These are phyloP conservation scores for Tetrax tetrax DNA, from an alignment of 2,113 vertebrate genomes.

Conservation along the genomic window DNA sequence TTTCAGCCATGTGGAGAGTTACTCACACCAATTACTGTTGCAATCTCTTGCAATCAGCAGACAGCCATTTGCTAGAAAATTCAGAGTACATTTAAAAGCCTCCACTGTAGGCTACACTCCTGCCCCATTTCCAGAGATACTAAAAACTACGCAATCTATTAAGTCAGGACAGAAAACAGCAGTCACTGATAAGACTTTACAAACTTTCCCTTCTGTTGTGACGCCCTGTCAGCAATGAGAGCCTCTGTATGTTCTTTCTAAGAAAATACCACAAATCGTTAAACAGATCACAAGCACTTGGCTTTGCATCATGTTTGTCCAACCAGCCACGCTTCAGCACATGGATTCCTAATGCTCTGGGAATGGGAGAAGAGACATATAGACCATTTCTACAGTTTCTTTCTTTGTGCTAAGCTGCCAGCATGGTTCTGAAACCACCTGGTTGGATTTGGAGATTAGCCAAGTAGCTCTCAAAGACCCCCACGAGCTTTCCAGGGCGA, in stretches of 20 bases:
- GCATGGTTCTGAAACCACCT: neutral
- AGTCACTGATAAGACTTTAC: neutral
- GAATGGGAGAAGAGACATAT: neutral
- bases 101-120: neutral
- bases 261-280: accelerated
- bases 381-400: neutral
- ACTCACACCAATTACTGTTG: constrained; percentile 45
- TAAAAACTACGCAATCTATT: neutral
- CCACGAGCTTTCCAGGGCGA: neutral
- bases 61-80: neutral
- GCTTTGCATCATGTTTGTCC: neutral
- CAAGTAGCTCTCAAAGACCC: neutral
- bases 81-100: neutral
- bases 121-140: neutral
- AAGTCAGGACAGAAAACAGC: neutral
- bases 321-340: neutral
- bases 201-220: neutral
- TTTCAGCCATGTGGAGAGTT: neutral
- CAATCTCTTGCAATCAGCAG: constrained; percentile 40
- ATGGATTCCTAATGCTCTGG: neutral
- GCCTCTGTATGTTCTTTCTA: neutral
- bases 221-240: neutral
- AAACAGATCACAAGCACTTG: neutral
- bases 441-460: neutral
- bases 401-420: neutral